These are phyloP conservation scores for Herpetotheres cachinnans DNA, from an alignment of 2,113 vertebrate species.

Conservation along the genomic window DNA sequence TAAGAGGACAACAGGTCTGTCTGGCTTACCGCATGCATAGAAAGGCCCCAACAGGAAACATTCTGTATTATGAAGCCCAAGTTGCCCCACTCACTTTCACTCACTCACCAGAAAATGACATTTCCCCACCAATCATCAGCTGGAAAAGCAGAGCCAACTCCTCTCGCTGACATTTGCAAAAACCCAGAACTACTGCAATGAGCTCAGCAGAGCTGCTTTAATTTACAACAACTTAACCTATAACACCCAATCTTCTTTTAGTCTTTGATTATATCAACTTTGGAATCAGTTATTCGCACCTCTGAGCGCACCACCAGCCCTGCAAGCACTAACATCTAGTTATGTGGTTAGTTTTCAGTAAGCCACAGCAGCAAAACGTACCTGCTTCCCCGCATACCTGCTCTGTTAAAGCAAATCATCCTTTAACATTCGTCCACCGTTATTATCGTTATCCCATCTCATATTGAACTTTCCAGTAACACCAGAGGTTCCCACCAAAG, in stretches of 20 bases:
- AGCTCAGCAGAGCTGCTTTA: conserved; percentile 3
- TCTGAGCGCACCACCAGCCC: neutral
- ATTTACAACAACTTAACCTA: conserved; percentile 33
- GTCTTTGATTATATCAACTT: conserved; percentile 19
- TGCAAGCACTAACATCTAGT: neutral
- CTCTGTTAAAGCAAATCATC: neutral
- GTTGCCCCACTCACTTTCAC: neutral
- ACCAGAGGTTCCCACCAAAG: neutral
- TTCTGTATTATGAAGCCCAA: neutral
- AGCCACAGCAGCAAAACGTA: neutral
- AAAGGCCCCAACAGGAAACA: neutral
- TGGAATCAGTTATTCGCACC: neutral
- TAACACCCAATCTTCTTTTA: conserved; percentile 1
- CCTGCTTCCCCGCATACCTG: neutral
- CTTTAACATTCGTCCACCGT: neutral
- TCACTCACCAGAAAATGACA: neutral
- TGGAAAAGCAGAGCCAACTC: neutral
- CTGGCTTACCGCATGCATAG: neutral
- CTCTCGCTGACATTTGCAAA: neutral
- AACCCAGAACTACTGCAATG: neutral
- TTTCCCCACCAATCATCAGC: neutral
- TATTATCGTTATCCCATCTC: neutral
- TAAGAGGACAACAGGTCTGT: conserved; percentile 68
- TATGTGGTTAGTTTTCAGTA: neutral
- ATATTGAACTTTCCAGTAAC: neutral